Conservation (phyloP, 2,113 vertebrate species). For the Hypomesus transpacificus region DNA sequence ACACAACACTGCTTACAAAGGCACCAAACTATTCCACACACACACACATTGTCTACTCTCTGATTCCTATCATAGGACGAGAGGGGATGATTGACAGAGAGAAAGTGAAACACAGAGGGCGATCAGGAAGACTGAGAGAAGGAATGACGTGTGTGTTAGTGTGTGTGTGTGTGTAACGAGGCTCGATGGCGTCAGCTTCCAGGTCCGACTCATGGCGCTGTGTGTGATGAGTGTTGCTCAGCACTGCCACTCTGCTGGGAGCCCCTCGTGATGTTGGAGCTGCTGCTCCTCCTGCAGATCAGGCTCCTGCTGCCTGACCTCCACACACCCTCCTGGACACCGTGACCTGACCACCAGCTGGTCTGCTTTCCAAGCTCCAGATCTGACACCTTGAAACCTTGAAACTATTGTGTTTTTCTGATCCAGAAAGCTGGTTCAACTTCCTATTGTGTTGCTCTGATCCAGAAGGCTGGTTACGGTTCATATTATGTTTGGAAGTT, state of each 20-base stretch:
- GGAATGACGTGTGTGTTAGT: not conserved
- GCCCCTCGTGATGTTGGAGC: conserved; percentile 37
- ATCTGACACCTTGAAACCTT: not conserved
- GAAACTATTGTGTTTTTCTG: not conserved
- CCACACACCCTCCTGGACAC: conserved; percentile 1
- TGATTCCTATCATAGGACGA: conserved; percentile 50
- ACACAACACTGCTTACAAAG: not conserved
- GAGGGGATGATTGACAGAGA: conserved; percentile 27
- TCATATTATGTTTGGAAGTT: conserved; percentile 9
- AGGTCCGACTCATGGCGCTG: conserved; percentile 1
- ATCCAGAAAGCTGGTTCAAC: conserved; percentile 9
- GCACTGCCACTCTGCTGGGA: conserved; percentile 40
- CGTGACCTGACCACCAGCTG: conserved; percentile 5
- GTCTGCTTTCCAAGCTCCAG: not conserved
- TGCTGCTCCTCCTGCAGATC: conserved; percentile 19
- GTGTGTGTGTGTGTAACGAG: conserved; percentile 22
- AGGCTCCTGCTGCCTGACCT: conserved; percentile 36
- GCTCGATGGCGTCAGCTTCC: conserved; percentile 15
- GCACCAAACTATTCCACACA: not conserved
- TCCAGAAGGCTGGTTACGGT: not conserved
- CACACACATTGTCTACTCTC: conserved; percentile 45
- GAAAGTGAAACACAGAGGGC: conserved; percentile 27
- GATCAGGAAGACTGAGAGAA: not conserved
- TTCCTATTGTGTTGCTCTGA: conserved; percentile 24
- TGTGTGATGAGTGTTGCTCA: conserved; percentile 32